Percentiles rank a stretch among this genome's conserved stretches.
Evolutionary conservation across 2,113 vertebrate genomes (phyloP).

Genomic region (Oryzias melastigma): DNA sequence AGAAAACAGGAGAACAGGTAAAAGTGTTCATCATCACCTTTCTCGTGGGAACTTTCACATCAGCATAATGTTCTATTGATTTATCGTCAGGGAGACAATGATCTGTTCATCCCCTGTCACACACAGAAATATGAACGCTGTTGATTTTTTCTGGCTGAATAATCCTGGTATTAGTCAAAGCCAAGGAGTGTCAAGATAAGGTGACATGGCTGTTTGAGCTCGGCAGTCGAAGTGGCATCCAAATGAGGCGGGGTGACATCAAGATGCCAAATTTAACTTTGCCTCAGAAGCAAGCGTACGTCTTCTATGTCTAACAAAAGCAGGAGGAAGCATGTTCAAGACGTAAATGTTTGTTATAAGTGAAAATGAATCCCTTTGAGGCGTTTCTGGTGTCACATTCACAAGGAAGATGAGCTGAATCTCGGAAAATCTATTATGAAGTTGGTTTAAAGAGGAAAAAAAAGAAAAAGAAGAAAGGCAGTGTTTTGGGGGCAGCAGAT

Average conservation of each 20-base stretch:
- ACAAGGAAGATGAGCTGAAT: slow-evolving; percentile 27
- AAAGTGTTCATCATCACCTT: slow-evolving; percentile 21
- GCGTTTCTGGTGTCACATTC: not conserved
- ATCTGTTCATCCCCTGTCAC: slow-evolving; percentile 64
- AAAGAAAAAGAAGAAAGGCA: not conserved
- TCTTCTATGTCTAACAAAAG: not conserved
- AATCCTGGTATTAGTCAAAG: slow-evolving; percentile 61
- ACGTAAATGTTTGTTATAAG: not conserved
- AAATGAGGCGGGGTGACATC: slow-evolving; percentile 10
- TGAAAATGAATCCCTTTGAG: not conserved
- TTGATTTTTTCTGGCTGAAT: slow-evolving; percentile 58
- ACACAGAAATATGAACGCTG: slow-evolving; percentile 63
- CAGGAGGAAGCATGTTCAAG: too few species aligned
- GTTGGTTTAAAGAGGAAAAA: slow-evolving; percentile 56
- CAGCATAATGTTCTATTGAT: slow-evolving; percentile 72
- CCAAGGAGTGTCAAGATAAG: slow-evolving; percentile 52
- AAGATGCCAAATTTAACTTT: not conserved
- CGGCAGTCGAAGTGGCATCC: slow-evolving; percentile 15
- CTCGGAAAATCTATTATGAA: slow-evolving; percentile 42
- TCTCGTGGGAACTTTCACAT: slow-evolving; percentile 57
- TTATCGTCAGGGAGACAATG: slow-evolving; percentile 57
- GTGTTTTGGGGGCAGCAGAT: slow-evolving; percentile 50
- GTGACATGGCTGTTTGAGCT: slow-evolving; percentile 33
- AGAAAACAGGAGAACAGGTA: too few species aligned
- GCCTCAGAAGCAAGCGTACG: not conserved